Evolutionary conservation across 1,140 invertebrate genomes (phyloP).

Genomic region (Eciton burchellii): DNA sequence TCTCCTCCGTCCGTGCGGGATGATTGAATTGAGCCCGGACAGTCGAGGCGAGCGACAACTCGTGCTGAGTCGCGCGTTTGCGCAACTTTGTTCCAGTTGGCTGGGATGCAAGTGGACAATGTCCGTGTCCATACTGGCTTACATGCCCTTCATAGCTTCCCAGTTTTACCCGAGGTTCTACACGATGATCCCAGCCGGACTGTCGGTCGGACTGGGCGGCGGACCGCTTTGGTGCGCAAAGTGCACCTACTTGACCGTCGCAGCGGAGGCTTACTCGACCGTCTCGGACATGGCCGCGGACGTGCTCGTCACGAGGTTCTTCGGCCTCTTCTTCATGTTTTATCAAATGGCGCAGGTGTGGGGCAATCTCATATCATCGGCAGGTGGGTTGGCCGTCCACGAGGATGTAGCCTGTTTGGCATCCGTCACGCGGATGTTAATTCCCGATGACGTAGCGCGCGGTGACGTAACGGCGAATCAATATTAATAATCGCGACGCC

Average conservation of each 20-base stretch:
- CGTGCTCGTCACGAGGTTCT: constrained; percentile 93
- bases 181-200: constrained; percentile 94
- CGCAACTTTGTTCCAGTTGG: constrained; percentile 87
- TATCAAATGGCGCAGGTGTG: constrained; percentile 97
- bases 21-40: background rate
- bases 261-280: constrained; percentile 90
- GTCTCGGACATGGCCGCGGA: constrained; percentile 89
- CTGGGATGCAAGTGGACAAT: constrained; percentile 95
- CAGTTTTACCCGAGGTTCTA: constrained; percentile 94
- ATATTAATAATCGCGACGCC: background rate
- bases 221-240: constrained; percentile 96
- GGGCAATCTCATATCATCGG: constrained; percentile 96
- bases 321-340: constrained; percentile 96
- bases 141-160: constrained; percentile 94
- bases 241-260: constrained; percentile 94
- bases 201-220: constrained; percentile 94
- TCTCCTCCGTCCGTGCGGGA: no score
- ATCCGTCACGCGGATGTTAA: background rate
- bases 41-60: background rate
- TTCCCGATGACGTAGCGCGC: background rate
- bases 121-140: constrained; percentile 92
- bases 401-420: constrained; percentile 18
- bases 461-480: constrained; percentile 14
- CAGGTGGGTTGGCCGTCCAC: constrained; percentile 84
- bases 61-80: background rate